Base-by-base conservation (phyloP, 2,888 invertebrate species). In the Loripinus fragilis region DNA sequence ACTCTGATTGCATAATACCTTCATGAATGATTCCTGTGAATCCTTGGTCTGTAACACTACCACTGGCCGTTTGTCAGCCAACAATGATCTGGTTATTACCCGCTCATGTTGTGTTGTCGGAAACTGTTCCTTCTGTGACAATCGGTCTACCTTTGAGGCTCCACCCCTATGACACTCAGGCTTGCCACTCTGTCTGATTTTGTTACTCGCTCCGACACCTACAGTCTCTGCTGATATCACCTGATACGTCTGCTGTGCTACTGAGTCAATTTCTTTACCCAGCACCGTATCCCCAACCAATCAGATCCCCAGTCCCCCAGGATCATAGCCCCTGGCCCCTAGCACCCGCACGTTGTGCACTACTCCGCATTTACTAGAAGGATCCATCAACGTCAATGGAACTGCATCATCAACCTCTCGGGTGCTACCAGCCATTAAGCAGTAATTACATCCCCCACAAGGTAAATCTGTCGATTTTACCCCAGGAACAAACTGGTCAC, bases 401-500 rank as follows among this genome's bases (percentile, higher is more conserved):
- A 71, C 30, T 23, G 71, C 60, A n/a, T 71, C 71, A 30, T 71
- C 71, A 55, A 71, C 71, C 35, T 60, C 71, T 42, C 64, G 25
- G n/a, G 64, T 71, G 42, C 64, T 55, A 45, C 64, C 60, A 28
- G 71, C 71, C 38, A 23, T 70, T 35, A 52, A 52, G 30, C 70
- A 70, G 55, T 70, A 70, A 5, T 33, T 50, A n/a, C 70, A 70
- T 35, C 70, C 70, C 7, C 70, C 70, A 38, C 70, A 70, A 41
- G 70, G 70, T 35, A 70, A 33, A 10, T 70, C 52, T 28, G 30
- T 52, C 12, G 70, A 52, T 15, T 23, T 50, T 3, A 72, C 42
- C 10, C 72, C 72, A 2, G 64, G 30, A 25, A 60, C 17, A 38
- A 33, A 71, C 17, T n/a, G 17, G 48, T 69, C 50, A 33, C 69